phyloP scores from a whole-genome alignment of 2,888 invertebrate genomes.

The Pammene fasciana region DNA sequence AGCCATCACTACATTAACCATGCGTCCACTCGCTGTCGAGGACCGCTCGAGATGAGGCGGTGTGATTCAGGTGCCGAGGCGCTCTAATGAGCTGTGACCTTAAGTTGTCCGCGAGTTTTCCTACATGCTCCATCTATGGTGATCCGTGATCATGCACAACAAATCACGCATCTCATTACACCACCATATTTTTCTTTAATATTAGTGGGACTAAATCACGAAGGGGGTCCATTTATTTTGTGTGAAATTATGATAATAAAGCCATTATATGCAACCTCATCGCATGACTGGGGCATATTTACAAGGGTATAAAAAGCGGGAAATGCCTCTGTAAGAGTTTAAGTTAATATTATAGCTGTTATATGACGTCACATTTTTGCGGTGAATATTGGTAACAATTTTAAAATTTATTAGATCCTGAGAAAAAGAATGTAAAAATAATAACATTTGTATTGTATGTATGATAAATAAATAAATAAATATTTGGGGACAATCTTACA shows the following conservation, averaged over 20 bases:
- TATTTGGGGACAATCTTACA: too few relatives aligned
- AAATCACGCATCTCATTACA: constrained; percentile 53
- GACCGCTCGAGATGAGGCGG: too few relatives aligned
- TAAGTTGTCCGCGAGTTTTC: too few relatives aligned
- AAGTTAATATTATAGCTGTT: not conserved
- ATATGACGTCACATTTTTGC: constrained; percentile 22
- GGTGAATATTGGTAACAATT: not conserved
- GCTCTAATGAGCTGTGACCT: too few relatives aligned
- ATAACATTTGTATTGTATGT: too few relatives aligned
- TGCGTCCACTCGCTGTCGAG: too few relatives aligned
- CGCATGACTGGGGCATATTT: constrained; percentile 67
- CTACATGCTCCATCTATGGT: too few relatives aligned
- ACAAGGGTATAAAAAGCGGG: constrained; percentile 53
- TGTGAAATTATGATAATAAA: constrained; percentile 68
- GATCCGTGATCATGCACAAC: constrained; percentile 41
- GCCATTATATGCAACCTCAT: constrained; percentile 69
- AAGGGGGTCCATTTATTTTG: constrained; percentile 62
- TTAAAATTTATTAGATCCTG: not conserved
- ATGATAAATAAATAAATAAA: too few relatives aligned
- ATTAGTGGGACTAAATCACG: constrained; percentile 64
- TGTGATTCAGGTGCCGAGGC: too few relatives aligned
- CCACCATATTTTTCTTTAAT: constrained; percentile 53
- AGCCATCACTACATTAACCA: too few relatives aligned
- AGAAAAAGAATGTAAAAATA: too few relatives aligned
- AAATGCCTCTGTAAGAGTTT: constrained; percentile 29